Evolutionary conservation across 2,113 vertebrate species (phyloP).

Genomic region (Craseonycteris thonglongyai): DNA sequence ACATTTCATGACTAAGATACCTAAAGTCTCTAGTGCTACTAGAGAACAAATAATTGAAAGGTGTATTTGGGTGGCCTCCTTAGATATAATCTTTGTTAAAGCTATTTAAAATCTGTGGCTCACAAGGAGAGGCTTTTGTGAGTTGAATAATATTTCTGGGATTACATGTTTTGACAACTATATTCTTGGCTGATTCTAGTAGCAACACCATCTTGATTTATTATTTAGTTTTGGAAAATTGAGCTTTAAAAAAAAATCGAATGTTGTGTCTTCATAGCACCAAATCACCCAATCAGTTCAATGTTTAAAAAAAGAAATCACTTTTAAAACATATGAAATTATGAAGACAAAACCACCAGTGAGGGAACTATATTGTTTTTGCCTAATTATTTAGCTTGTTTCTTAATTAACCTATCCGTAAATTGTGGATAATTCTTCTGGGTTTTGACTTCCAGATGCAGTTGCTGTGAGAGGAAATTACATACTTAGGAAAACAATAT

Average conservation of each 20-base stretch:
- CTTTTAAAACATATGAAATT: neutral
- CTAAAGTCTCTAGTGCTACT: neutral
- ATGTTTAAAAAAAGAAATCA: neutral
- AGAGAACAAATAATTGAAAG: neutral
- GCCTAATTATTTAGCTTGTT: conserved; percentile 8
- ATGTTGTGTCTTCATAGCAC: neutral
- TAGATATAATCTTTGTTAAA: conserved; percentile 28
- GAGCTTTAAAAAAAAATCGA: no score
- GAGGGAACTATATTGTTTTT: neutral
- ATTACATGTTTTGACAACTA: neutral
- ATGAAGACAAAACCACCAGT: neutral
- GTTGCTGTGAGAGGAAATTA: conserved; percentile 6
- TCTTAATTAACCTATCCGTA: conserved; percentile 33
- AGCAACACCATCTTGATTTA: neutral
- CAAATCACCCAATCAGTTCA: neutral
- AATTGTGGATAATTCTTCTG: neutral
- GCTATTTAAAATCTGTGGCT: conserved; percentile 37
- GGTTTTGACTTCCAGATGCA: neutral
- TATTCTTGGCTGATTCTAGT: neutral
- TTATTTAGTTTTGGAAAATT: neutral
- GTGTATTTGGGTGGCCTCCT: conserved; percentile 3
- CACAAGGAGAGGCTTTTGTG: neutral
- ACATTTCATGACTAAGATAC: conserved; percentile 4
- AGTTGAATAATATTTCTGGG: neutral
- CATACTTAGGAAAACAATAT: neutral